Evolutionary conservation across 2,113 vertebrate genomes (phyloP), one percentile per base, ranked within the genome.

Genomic region (Actinemys pallida): DNA sequence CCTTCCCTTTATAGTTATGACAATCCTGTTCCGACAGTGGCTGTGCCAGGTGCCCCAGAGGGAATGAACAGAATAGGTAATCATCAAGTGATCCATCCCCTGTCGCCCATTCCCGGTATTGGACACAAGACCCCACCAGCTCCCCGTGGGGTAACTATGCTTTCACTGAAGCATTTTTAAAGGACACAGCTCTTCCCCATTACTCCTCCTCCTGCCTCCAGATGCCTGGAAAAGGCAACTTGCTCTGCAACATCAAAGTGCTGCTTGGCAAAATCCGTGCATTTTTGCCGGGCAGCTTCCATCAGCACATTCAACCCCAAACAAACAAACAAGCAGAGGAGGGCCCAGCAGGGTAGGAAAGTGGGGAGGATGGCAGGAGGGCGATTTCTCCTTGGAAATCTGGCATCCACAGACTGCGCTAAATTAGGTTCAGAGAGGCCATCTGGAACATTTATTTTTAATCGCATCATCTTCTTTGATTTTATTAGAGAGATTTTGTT

Each of bases 241-340:
- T 80, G 47, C 90, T 89, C 52, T 25, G 59, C 0, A 2, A 88
- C 89, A 84, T 95, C 95, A 94, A 89, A 93, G 83, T 0, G 0
- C 49, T 53, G 17, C 62, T 94, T 92, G 94, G 90, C 95, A 80
- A 7, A 10, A 42, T 16, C 50, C 42, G 75, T 87, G 54, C 62
- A 19, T 96, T 96, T 93, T 81, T 92, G 83, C 91, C 1, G 2
- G 82, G 86, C 47, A 0, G 31, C 88, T 95, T 72, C 85, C 81
- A 8, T 75, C 3, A 0, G 56, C 5, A 81, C 53, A 59, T 91
- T 89, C 80, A 84, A 57, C 59, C 84, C 80, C 4, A 0, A 88
- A 93, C 82, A 92, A 94, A 96, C 95, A 96, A 95, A 95, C 85
- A 93, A 85, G 82, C 88, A 27, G 49, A 72, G 79, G 78, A 93